These are phyloP conservation scores for Xylota sylvarum DNA, from an alignment of 2,888 invertebrate species.

Conservation along the genomic window DNA sequence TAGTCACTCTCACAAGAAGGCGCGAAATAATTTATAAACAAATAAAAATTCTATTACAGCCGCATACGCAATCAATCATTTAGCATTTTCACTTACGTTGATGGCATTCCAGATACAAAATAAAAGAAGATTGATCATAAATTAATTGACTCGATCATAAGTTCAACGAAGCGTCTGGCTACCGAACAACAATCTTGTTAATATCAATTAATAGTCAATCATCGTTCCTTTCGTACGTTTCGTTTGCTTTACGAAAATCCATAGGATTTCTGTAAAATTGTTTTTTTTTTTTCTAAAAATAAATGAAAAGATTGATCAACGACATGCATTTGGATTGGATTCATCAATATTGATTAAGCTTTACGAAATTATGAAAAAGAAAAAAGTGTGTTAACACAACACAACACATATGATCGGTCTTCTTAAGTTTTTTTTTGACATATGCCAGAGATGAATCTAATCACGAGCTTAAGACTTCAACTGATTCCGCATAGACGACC, in stretches of 20 bases:
- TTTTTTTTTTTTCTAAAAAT: constrained; percentile 14
- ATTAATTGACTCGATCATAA: constrained; percentile 65
- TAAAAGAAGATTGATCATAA: constrained; percentile 61
- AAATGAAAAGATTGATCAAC: constrained; percentile 45
- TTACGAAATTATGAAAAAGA: not conserved
- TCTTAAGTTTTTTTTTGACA: not conserved
- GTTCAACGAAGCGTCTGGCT: constrained; percentile 70
- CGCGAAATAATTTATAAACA: not conserved
- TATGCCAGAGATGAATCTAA: not conserved
- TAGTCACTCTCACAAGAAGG: too few relatives aligned
- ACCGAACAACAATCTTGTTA: constrained; percentile 63
- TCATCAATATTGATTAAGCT: constrained; percentile 29
- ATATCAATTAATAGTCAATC: constrained; percentile 64
- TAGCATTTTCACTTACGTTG: constrained; percentile 18
- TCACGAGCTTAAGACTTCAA: not conserved
- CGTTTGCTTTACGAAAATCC: not conserved
- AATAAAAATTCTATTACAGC: constrained; percentile 12
- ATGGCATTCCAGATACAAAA: constrained; percentile 14
- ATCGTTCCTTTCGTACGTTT: constrained; percentile 9
- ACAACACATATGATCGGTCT: not conserved
- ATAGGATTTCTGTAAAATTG: not conserved
- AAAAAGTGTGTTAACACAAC: too few relatives aligned
- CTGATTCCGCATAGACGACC: too few relatives aligned
- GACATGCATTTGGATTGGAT: constrained; percentile 39
- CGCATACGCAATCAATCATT: constrained; percentile 52